These are phyloP conservation scores for Caenorhabditis sulstoni DNA, from an alignment of 2,888 invertebrate genomes.

Conservation along the genomic window DNA sequence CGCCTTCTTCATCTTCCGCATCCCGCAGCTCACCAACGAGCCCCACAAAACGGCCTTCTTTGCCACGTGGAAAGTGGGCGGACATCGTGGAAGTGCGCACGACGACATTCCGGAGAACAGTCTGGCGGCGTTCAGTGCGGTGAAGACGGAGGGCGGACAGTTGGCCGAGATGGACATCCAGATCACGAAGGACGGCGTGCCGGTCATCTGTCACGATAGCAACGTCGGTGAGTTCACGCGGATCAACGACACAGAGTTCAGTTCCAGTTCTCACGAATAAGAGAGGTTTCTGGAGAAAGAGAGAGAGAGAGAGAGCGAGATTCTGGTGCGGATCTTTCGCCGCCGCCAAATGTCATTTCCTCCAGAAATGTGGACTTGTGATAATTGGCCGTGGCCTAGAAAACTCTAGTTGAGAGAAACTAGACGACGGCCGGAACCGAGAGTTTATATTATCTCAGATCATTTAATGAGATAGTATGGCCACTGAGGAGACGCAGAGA, in stretches of 20 bases:
- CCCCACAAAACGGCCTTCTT: conserved; percentile 45
- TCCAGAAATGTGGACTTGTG: no score
- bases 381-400: background rate
- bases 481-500: no score
- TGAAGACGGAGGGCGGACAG: conserved; percentile 55
- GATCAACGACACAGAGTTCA: background rate
- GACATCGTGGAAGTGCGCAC: conserved; percentile 56
- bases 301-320: no score
- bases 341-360: background rate
- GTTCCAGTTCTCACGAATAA: background rate
- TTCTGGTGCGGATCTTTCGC: no score
- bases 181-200: conserved; percentile 49
- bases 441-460: no score
- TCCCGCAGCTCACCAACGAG: conserved; percentile 38
- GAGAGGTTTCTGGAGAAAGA: background rate
- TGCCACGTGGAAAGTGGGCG: conserved; percentile 48
- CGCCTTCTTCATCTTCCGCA: conserved; percentile 53
- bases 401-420: no score
- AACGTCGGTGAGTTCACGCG: conserved; percentile 35
- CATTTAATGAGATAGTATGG: no score
- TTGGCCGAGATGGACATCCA: conserved; percentile 60
- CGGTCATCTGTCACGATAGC: conserved; percentile 57
- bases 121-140: conserved; percentile 52
- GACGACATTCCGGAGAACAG: conserved; percentile 53
- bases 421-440: no score